Percentiles rank a stretch among this genome's conserved stretches.
These are phyloP conservation scores for Diploptera punctata DNA, from an alignment of 2,888 invertebrate genomes.

Conservation along the genomic window DNA sequence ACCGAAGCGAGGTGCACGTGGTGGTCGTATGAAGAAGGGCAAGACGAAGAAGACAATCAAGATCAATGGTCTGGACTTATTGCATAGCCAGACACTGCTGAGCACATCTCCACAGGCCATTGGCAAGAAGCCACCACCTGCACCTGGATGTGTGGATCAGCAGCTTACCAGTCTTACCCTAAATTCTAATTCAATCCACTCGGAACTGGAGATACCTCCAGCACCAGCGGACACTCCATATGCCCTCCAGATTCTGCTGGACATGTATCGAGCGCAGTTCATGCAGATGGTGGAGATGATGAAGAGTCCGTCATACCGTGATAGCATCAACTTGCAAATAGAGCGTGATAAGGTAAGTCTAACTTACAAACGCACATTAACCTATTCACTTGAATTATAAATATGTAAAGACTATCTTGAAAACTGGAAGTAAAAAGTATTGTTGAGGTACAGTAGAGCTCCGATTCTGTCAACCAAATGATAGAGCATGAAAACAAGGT, in stretches of 20 bases:
- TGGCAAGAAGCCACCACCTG: slow-evolving; percentile 80
- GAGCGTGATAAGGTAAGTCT: slow-evolving; percentile 76
- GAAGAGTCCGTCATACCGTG: slow-evolving; percentile 78
- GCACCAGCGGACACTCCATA: slow-evolving; percentile 82
- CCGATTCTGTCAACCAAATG: too few species aligned
- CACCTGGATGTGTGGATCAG: slow-evolving; percentile 92
- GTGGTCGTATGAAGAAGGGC: slow-evolving; percentile 67
- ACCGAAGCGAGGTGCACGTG: slow-evolving; percentile 57
- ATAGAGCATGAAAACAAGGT: too few species aligned
- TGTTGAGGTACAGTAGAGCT: too few species aligned
- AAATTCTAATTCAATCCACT: slow-evolving; percentile 71
- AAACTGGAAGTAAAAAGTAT: too few species aligned
- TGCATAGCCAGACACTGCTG: slow-evolving; percentile 87
- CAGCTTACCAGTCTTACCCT: slow-evolving; percentile 81
- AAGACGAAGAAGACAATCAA: slow-evolving; percentile 71
- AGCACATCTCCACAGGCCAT: slow-evolving; percentile 80
- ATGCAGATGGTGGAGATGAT: slow-evolving; percentile 84
- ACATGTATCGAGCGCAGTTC: slow-evolving; percentile 81
- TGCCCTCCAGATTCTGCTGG: slow-evolving; percentile 84
- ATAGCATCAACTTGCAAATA: slow-evolving; percentile 70
- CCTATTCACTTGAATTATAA: too few species aligned
- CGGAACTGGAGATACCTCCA: slow-evolving; percentile 82
- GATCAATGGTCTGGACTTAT: slow-evolving; percentile 85
- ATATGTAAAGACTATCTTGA: too few species aligned
- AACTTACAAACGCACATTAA: too few species aligned